A percentile compares a stretch with the other conserved stretches of the same genome.
Conservation (phyloP, 2,113 vertebrate species). For the Eulemur macaco region DNA sequence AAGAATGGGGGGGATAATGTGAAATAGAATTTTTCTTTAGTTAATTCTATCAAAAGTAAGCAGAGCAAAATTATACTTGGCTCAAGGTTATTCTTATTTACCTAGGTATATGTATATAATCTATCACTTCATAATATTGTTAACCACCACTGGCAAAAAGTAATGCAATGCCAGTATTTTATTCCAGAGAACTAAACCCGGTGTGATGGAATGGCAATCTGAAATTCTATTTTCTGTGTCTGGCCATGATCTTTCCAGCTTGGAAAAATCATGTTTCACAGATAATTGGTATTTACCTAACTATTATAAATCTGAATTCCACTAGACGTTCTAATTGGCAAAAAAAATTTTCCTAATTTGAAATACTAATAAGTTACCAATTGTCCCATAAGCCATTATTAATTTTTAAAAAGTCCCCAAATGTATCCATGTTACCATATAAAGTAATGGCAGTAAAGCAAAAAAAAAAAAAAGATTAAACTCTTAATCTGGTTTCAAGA, state of each 20-base stretch:
- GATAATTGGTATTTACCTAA: background rate
- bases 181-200: background rate
- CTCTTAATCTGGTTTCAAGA: background rate
- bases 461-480: background rate
- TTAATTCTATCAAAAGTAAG: slow-evolving; percentile 5
- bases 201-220: background rate
- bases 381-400: background rate
- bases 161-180: rapidly evolving
- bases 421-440: background rate
- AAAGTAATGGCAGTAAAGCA: slow-evolving; percentile 4
- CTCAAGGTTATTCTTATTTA: background rate
- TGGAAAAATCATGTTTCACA: background rate
- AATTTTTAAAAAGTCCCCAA: background rate
- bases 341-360: slow-evolving; percentile 20
- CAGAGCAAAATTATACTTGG: background rate
- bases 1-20: background rate
- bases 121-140: background rate
- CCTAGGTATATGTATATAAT: background rate
- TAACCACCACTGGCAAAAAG: background rate
- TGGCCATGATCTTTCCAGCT: background rate
- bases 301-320: background rate
- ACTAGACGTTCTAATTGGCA: background rate
- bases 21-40: background rate
- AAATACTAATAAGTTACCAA: slow-evolving; percentile 25
- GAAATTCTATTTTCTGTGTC: background rate